These are phyloP conservation scores for Corythaeola cristata DNA, from an alignment of 2,113 vertebrate genomes.

Conservation along the genomic window DNA sequence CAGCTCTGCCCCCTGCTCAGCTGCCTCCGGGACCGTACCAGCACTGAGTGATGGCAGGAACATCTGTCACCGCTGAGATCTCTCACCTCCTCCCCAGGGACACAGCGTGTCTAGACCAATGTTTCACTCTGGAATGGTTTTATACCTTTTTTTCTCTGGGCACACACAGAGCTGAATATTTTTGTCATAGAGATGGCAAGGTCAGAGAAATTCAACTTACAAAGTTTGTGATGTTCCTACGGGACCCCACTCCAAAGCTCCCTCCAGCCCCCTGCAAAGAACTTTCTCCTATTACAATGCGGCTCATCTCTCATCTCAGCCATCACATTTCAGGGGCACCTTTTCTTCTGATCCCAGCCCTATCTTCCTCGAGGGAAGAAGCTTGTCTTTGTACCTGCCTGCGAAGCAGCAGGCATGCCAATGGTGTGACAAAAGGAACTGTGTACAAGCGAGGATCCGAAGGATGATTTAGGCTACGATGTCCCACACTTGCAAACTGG, in stretches of 20 bases:
- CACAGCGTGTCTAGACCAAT: neutral
- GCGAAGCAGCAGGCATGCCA: neutral
- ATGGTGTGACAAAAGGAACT: neutral
- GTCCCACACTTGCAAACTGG: neutral
- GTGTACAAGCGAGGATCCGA: neutral
- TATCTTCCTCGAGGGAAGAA: neutral
- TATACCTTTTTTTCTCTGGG: neutral
- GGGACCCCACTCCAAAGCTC: neutral
- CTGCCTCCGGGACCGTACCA: neutral
- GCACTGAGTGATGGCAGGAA: neutral
- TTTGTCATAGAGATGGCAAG: constrained; percentile 9
- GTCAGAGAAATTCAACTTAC: constrained; percentile 15
- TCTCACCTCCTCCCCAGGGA: neutral
- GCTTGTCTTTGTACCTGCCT: neutral
- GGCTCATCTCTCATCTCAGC: constrained; percentile 12
- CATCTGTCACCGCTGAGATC: neutral
- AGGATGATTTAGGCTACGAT: neutral
- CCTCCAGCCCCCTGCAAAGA: neutral
- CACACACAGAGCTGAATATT: neutral
- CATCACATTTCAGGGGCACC: neutral
- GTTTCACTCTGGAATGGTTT: neutral
- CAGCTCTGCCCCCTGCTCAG: neutral
- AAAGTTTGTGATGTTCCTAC: neutral
- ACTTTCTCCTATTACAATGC: neutral
- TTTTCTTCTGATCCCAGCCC: neutral